phyloP scores from a whole-genome alignment of 2,888 invertebrate genomes.

The Caenorhabditis panamensis region DNA sequence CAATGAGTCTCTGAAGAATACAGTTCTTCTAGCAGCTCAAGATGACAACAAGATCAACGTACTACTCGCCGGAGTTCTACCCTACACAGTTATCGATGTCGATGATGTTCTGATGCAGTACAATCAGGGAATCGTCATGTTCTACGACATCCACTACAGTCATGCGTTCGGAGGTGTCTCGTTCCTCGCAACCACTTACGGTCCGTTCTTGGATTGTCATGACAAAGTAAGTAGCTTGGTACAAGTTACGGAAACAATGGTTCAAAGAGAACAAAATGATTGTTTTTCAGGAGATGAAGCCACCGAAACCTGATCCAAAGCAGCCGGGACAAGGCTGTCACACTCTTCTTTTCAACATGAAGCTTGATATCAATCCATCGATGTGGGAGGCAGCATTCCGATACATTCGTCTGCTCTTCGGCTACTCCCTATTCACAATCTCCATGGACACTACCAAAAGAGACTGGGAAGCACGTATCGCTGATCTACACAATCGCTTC shows the following conservation, averaged over 20 bases:
- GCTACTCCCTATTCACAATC: conserved; percentile 25
- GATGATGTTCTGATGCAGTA: background rate
- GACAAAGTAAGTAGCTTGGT: conserved; percentile 4
- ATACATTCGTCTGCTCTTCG: conserved; percentile 48
- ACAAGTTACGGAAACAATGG: no score
- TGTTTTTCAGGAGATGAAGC: conserved; percentile 11
- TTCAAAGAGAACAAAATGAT: no score
- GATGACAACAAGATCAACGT: conserved; percentile 43
- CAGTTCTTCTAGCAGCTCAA: conserved; percentile 36
- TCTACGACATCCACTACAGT: conserved; percentile 49
- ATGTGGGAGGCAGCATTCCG: conserved; percentile 52
- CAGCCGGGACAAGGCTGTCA: conserved; percentile 22
- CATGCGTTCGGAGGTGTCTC: conserved; percentile 32
- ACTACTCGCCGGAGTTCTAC: conserved; percentile 48
- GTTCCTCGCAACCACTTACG: conserved; percentile 33
- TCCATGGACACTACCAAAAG: conserved; percentile 39
- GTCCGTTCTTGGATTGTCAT: conserved; percentile 39
- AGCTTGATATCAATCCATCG: conserved; percentile 25
- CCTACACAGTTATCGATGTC: conserved; percentile 47
- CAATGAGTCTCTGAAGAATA: conserved; percentile 22
- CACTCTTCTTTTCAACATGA: conserved; percentile 49
- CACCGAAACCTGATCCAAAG: conserved; percentile 7
- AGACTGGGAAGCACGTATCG: conserved; percentile 43
- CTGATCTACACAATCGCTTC: conserved; percentile 32
- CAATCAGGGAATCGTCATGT: conserved; percentile 9